Conservation (phyloP, 2,113 vertebrate species). For the Montifringilla adamsi region DNA sequence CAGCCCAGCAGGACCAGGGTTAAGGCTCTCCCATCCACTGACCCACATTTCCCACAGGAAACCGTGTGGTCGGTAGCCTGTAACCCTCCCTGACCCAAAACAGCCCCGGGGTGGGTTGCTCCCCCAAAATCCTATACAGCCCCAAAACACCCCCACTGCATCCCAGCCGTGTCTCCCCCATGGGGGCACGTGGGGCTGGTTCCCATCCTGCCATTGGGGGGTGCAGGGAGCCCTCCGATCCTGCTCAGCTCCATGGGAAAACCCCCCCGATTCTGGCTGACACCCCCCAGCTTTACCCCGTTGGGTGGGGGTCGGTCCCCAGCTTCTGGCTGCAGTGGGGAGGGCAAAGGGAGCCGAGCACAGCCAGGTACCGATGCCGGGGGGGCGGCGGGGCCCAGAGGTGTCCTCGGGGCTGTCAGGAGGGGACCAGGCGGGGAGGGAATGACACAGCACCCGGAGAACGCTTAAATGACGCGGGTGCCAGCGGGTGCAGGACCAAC, state of each 20-base stretch:
- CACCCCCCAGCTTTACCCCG: not conserved
- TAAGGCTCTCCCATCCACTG: not conserved
- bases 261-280: not conserved
- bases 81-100: not conserved
- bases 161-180: not conserved
- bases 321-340: not conserved
- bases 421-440: not conserved
- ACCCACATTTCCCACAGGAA: not conserved
- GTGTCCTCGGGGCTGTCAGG: not conserved
- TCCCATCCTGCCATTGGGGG: not conserved
- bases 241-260: not conserved
- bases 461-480: not conserved
- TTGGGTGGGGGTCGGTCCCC: not conserved
- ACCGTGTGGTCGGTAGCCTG: fast-evolving
- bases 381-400: fast-evolving
- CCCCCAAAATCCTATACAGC: not conserved
- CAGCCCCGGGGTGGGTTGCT: not conserved
- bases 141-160: not conserved
- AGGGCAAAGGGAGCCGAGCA: not conserved
- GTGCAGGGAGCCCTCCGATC: not conserved
- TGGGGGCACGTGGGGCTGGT: not conserved
- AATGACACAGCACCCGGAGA: conserved; percentile 52
- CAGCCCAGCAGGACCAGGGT: not conserved
- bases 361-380: not conserved
- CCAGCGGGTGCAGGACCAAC: not conserved